A percentile compares a stretch with the other conserved stretches of the same genome.
These are phyloP conservation scores for Falco rusticolus DNA, from an alignment of 2,797 vertebrate species.

Conservation along the genomic window DNA sequence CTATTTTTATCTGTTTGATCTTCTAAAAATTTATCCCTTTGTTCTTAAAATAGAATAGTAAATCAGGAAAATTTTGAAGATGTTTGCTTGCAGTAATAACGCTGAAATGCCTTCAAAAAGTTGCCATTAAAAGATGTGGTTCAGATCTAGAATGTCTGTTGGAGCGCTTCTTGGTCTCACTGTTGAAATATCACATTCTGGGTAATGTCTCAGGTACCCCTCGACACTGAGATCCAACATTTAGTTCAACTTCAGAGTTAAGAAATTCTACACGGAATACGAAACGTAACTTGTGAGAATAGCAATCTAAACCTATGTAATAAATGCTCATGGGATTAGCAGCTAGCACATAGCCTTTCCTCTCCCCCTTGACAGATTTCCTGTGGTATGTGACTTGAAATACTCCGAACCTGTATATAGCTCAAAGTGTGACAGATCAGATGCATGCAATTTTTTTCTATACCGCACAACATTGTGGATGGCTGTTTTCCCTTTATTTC, in stretches of 20 bases:
- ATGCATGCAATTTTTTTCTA: background rate
- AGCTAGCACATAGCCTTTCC: background rate
- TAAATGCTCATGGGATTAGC: background rate
- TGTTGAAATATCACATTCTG: background rate
- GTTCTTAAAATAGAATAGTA: constrained; percentile 63
- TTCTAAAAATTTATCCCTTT: constrained; percentile 62
- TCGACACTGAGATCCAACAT: background rate
- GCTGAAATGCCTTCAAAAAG: constrained; percentile 14
- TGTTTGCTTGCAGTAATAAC: constrained; percentile 20
- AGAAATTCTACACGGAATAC: background rate
- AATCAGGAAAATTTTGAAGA: constrained; percentile 50
- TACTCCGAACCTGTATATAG: background rate
- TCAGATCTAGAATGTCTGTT: background rate
- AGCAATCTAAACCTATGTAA: background rate
- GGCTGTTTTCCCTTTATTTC: background rate
- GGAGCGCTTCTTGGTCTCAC: background rate
- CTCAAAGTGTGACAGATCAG: background rate
- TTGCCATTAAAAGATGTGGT: background rate
- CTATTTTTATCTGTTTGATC: constrained; percentile 67
- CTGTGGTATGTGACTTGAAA: background rate
- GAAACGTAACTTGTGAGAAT: background rate
- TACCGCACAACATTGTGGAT: background rate
- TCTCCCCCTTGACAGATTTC: background rate
- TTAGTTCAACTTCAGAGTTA: background rate
- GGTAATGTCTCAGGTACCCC: background rate